A percentile compares a stretch with the other conserved stretches of the same genome.
Conservation (phyloP, 2,888 invertebrate species). For the Caenorhabditis uteleia region DNA sequence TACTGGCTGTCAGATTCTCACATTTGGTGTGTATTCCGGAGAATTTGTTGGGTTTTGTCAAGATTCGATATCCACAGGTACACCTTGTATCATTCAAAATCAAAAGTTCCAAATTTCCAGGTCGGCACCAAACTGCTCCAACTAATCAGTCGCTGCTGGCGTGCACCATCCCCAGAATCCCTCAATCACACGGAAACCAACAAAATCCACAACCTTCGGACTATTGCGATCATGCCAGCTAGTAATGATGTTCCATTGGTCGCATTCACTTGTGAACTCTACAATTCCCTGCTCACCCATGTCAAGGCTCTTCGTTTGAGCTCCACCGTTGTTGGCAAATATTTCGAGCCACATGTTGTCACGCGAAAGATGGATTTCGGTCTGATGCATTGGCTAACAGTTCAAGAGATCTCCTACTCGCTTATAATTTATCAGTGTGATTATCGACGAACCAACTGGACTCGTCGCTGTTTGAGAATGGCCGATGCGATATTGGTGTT, state of each 20-base stretch:
- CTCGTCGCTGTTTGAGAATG: conserved; percentile 82
- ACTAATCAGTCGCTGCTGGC: conserved; percentile 78
- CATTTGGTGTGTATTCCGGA: conserved; percentile 89
- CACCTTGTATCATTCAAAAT: neutral
- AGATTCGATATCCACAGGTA: conserved; percentile 86
- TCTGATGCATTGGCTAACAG: conserved; percentile 92
- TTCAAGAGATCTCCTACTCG: conserved; percentile 93
- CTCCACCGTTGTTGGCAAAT: conserved; percentile 12
- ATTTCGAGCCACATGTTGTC: conserved; percentile 17
- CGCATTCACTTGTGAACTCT: conserved; percentile 92
- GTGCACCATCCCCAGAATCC: conserved; percentile 11
- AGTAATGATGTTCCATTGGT: conserved; percentile 92
- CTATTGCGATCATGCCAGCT: conserved; percentile 92
- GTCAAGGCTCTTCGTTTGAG: conserved; percentile 78
- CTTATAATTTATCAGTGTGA: conserved; percentile 97
- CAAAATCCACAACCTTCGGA: conserved; percentile 79
- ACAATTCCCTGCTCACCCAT: conserved; percentile 80
- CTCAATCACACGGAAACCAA: conserved; percentile 9
- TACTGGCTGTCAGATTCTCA: conserved; percentile 83
- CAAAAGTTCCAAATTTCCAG: conserved; percentile 57
- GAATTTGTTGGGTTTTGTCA: conserved; percentile 92
- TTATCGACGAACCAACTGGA: conserved; percentile 88
- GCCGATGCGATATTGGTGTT: conserved; percentile 97
- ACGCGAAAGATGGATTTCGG: conserved; percentile 74
- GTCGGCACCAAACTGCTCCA: conserved; percentile 93